These are phyloP conservation scores for Nycticryphes semicollaris DNA, from an alignment of 2,113 vertebrate species.

Conservation along the genomic window DNA sequence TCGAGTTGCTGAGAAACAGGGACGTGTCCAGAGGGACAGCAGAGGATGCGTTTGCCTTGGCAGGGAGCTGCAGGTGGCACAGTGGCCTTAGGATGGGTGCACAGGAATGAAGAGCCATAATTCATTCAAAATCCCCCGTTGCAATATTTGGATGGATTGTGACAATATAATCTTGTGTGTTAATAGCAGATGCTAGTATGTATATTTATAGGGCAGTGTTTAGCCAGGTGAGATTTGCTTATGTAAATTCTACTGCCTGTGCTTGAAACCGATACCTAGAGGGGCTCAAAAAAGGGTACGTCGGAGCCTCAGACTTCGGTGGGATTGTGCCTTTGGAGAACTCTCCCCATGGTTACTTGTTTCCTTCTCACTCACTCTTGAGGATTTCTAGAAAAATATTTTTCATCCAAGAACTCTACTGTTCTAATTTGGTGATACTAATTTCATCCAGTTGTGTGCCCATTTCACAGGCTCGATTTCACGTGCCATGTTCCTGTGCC, in stretches of 20 bases:
- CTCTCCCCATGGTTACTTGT: background rate
- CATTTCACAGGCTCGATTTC: background rate
- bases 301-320: background rate
- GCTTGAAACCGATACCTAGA: background rate
- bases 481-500: background rate
- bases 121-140: background rate
- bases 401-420: background rate
- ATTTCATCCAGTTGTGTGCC: background rate
- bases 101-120: background rate
- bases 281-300: background rate
- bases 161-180: background rate
- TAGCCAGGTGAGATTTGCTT: background rate
- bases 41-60: background rate
- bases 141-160: background rate
- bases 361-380: background rate
- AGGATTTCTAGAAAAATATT: background rate
- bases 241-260: slow-evolving; percentile 10
- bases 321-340: background rate
- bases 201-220: slow-evolving; percentile 7
- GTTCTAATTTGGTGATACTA: background rate
- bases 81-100: background rate
- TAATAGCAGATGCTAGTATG: background rate
- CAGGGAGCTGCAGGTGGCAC: background rate
- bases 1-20: background rate
- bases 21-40: background rate